These are phyloP conservation scores for Epirrhoe tristata DNA, from an alignment of 2,888 invertebrate genomes.

Conservation along the genomic window DNA sequence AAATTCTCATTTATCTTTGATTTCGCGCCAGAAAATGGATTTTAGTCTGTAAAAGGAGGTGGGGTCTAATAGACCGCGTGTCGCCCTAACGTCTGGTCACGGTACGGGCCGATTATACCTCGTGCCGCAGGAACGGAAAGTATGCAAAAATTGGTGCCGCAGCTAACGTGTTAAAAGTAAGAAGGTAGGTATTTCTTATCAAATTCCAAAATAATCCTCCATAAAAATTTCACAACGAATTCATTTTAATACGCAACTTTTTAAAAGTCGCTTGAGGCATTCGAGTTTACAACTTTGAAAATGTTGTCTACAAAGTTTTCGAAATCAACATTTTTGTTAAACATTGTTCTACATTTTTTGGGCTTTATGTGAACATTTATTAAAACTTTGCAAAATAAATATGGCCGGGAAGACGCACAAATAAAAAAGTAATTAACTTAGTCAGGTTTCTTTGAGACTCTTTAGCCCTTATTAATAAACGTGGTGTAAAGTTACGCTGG, in stretches of 20 bases:
- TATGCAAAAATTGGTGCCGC: too few species aligned
- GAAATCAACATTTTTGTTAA: slow-evolving; percentile 19
- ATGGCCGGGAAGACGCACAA: not conserved
- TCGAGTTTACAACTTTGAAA: slow-evolving; percentile 21
- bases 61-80: too few species aligned
- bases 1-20: too few species aligned
- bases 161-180: too few species aligned
- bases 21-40: too few species aligned
- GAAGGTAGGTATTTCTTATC: slow-evolving; percentile 7
- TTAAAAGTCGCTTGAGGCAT: slow-evolving; percentile 24
- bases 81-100: too few species aligned
- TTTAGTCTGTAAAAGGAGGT: too few species aligned
- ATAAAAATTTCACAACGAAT: slow-evolving; percentile 29
- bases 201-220: slow-evolving; percentile 11
- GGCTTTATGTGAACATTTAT: slow-evolving; percentile 7
- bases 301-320: slow-evolving; percentile 16
- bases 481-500: too few species aligned
- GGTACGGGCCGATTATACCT: too few species aligned
- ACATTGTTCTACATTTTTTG: slow-evolving; percentile 14
- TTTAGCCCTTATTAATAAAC: too few species aligned
- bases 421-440: slow-evolving; percentile 5
- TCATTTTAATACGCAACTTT: slow-evolving; percentile 18
- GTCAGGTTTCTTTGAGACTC: not conserved
- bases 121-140: too few species aligned
- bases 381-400: slow-evolving; percentile 2